Percentiles rank a stretch among this genome's conserved stretches.
These are phyloP conservation scores for Channallabes apus DNA, from an alignment of 2,797 vertebrate species.

Conservation along the genomic window DNA sequence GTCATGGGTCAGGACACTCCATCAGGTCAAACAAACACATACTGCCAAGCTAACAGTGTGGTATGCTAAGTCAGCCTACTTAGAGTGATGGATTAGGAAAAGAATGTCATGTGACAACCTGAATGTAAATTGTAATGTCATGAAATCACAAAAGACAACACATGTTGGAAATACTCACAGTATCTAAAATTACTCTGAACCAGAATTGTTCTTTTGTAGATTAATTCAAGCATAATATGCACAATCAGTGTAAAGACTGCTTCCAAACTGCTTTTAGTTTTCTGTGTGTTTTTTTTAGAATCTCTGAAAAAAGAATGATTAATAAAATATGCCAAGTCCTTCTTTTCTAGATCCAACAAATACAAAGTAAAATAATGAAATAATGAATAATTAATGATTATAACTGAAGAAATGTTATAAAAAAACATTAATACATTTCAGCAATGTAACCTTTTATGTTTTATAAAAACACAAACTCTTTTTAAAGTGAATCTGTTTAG, in stretches of 20 bases:
- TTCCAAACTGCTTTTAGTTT: neutral
- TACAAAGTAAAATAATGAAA: neutral
- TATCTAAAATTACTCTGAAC: neutral
- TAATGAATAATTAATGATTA: neutral
- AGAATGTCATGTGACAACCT: slow-evolving; percentile 37
- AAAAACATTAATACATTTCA: neutral
- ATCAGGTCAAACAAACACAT: slow-evolving; percentile 40
- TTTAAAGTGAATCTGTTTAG: neutral
- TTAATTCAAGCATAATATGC: neutral
- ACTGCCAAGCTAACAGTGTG: slow-evolving; percentile 12
- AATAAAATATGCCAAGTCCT: neutral
- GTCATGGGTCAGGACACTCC: slow-evolving; percentile 37
- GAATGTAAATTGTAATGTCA: slow-evolving; percentile 13
- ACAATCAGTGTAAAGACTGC: neutral
- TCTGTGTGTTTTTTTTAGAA: neutral
- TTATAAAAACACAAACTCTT: neutral
- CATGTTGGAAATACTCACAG: neutral
- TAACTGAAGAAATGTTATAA: neutral
- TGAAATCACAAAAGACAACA: slow-evolving; percentile 9
- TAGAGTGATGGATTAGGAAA: slow-evolving; percentile 35
- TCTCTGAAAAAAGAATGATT: neutral
- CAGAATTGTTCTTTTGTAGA: neutral
- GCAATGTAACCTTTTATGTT: neutral
- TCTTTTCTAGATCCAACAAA: neutral
- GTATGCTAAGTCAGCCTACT: slow-evolving; percentile 5